Evolutionary conservation across 2,797 vertebrate species (phyloP).

Genomic region (Clarias laeviceps): DNA sequence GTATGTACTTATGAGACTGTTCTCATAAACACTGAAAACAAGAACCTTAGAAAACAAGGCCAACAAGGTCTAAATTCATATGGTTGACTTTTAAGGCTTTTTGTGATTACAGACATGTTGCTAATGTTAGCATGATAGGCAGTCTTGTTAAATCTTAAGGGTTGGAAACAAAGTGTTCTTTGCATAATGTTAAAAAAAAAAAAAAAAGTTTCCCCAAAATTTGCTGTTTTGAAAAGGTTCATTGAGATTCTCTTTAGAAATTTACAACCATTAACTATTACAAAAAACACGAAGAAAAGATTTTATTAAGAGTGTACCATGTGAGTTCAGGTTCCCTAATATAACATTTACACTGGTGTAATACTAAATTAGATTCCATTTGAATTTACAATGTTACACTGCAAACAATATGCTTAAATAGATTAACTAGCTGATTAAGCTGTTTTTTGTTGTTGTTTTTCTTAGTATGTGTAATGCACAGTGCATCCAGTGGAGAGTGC

Average conservation of each 20-base stretch:
- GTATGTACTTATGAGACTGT: not conserved
- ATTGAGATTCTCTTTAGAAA: not conserved
- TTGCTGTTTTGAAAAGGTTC: not conserved
- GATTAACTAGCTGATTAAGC: not conserved
- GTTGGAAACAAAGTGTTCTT: not conserved
- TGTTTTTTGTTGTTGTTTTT: not conserved
- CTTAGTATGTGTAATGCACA: not conserved
- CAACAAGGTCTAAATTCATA: not conserved
- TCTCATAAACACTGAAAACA: not conserved
- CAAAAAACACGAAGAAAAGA: not conserved
- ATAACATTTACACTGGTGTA: not conserved
- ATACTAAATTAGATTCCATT: not conserved
- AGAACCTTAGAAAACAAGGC: not conserved
- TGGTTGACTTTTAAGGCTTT: not conserved
- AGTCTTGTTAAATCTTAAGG: not conserved
- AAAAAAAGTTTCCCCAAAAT: not conserved
- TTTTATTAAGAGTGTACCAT: not conserved
- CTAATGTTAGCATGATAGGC: not conserved
- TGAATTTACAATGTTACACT: not conserved
- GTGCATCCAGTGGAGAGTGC: conserved; percentile 16
- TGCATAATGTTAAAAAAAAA: not conserved
- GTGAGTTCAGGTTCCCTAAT: not conserved
- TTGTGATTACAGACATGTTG: not conserved
- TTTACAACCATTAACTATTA: not conserved
- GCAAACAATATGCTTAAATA: not conserved